phyloP scores from a whole-genome alignment of 2,113 vertebrate species.

The Aptenodytes patagonicus region DNA sequence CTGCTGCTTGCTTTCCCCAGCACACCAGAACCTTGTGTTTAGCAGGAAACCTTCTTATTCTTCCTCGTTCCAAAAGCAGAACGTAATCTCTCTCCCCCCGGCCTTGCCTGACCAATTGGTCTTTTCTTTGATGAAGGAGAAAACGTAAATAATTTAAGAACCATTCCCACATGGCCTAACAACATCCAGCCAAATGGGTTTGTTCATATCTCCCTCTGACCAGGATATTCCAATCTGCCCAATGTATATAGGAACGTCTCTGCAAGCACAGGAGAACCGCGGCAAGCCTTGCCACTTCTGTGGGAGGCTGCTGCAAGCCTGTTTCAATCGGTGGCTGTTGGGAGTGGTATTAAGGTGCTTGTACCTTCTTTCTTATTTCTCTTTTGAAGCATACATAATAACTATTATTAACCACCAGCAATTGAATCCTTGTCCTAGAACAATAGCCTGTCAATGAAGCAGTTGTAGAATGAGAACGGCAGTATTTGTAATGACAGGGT shows the following conservation, averaged over 20 bases:
- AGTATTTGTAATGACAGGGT: neutral
- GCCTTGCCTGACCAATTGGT: neutral
- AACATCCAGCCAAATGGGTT: neutral
- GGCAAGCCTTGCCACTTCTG: neutral
- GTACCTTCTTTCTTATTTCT: neutral
- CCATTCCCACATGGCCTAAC: neutral
- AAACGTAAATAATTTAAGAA: neutral
- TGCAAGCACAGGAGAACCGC: fast-evolving
- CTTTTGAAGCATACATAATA: neutral
- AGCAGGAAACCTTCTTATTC: neutral
- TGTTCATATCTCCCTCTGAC: neutral
- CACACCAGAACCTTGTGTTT: neutral
- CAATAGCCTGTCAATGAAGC: neutral
- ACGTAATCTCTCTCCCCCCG: neutral
- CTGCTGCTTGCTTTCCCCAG: neutral
- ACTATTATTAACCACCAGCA: neutral
- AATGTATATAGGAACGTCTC: neutral
- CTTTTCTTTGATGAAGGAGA: neutral
- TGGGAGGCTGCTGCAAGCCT: neutral
- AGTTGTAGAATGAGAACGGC: neutral
- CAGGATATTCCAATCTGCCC: neutral
- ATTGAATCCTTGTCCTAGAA: neutral
- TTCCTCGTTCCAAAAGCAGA: neutral
- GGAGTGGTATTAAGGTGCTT: neutral
- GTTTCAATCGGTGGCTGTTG: neutral